phyloP scores from a whole-genome alignment of 2,888 invertebrate genomes.

The Halictus quadricinctus region DNA sequence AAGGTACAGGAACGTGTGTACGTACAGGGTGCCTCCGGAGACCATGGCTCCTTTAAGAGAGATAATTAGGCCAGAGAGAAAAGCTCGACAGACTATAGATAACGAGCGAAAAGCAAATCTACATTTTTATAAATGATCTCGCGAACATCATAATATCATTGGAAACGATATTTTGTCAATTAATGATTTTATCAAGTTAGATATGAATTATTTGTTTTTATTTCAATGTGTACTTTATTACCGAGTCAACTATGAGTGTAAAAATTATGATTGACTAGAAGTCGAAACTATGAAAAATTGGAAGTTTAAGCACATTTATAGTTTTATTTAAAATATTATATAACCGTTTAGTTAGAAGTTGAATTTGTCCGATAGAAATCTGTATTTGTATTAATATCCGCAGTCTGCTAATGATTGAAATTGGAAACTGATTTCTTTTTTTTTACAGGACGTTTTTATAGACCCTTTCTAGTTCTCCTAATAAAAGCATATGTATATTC shows the following conservation, averaged over 20 bases:
- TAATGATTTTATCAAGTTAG: not conserved
- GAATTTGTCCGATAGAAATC: not conserved
- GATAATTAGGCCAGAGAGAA: conserved; percentile 5
- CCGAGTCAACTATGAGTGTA: not conserved
- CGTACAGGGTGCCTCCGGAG: not conserved
- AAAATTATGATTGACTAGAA: not conserved
- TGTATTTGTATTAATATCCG: not conserved
- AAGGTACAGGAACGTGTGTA: not conserved
- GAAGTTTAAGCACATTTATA: not conserved
- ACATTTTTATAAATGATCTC: not conserved
- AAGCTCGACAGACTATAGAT: too few species aligned
- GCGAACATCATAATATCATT: not conserved
- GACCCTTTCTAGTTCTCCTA: not conserved
- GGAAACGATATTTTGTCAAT: not conserved
- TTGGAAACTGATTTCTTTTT: not conserved
- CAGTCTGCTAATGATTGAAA: not conserved
- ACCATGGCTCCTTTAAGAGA: not conserved
- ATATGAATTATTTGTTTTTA: not conserved
- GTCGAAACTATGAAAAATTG: not conserved
- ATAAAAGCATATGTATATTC: not conserved
- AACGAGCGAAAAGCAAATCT: not conserved
- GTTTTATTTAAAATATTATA: not conserved
- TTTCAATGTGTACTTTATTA: not conserved
- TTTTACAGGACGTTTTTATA: not conserved
- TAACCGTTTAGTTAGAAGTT: not conserved